Conservation (phyloP, 2,797 vertebrate species). For the Argyrosomus regius region DNA sequence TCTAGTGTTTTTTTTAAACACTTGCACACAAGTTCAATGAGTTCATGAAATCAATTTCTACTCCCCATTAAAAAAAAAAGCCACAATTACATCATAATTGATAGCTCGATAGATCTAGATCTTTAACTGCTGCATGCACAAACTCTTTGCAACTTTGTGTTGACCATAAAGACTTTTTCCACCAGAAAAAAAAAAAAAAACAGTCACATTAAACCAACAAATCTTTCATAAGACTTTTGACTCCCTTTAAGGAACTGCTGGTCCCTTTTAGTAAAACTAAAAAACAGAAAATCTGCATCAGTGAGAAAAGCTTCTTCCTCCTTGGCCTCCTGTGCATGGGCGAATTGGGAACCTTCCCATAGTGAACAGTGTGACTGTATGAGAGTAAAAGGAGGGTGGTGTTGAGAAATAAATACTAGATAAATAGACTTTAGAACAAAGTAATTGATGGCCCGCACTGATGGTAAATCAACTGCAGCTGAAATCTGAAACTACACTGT, state of each 20-base stretch:
- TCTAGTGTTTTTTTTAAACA: background rate
- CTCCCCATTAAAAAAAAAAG: background rate
- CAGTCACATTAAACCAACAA: background rate
- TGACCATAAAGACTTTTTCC: background rate
- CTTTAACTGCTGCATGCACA: too few relatives aligned
- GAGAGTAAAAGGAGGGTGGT: background rate
- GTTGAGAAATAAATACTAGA: slow-evolving; percentile 22
- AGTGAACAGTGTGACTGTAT: background rate
- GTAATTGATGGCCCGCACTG: background rate
- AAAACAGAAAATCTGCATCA: background rate
- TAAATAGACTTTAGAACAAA: slow-evolving; percentile 17
- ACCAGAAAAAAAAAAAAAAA: background rate
- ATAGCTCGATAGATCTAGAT: background rate
- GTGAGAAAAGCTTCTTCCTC: background rate
- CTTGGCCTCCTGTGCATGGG: background rate
- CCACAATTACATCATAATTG: too few relatives aligned
- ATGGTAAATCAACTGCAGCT: background rate
- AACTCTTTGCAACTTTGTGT: background rate
- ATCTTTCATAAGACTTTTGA: background rate
- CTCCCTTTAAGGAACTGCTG: background rate
- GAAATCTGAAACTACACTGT: background rate
- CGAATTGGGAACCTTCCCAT: background rate
- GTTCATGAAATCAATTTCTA: background rate
- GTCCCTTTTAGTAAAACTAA: background rate
- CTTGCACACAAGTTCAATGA: background rate